These are phyloP conservation scores for Operophtera brumata DNA, from an alignment of 2,888 invertebrate genomes.

Conservation along the genomic window DNA sequence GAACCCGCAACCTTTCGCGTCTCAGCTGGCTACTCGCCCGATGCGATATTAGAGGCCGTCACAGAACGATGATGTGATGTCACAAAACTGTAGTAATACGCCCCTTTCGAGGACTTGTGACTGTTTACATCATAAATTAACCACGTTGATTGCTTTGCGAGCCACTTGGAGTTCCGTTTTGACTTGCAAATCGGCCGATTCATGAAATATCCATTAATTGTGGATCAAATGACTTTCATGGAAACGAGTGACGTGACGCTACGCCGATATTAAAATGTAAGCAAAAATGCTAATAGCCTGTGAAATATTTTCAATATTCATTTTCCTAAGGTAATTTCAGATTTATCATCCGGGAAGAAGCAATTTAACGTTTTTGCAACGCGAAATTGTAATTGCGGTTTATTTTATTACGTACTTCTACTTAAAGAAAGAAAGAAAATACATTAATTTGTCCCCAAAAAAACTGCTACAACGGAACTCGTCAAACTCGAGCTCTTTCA, in stretches of 20 bases:
- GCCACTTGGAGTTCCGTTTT: conserved; percentile 36
- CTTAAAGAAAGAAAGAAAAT: too few relatives aligned
- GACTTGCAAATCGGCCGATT: conserved; percentile 34
- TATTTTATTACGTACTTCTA: background rate
- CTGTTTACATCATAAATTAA: conserved; percentile 51
- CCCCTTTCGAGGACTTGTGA: conserved; percentile 36
- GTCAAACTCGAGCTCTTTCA: too few relatives aligned
- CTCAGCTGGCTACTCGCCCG: too few relatives aligned
- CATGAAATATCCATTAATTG: conserved; percentile 38
- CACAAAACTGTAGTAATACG: background rate
- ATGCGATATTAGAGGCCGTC: too few relatives aligned
- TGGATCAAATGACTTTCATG: conserved; percentile 33
- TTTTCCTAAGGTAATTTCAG: background rate
- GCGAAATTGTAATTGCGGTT: background rate
- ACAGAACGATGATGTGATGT: too few relatives aligned
- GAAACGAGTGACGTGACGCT: conserved; percentile 24
- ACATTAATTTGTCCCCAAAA: too few relatives aligned
- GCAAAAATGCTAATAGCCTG: conserved; percentile 10
- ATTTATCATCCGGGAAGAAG: background rate
- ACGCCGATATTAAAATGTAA: conserved; percentile 19
- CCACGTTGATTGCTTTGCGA: conserved; percentile 44
- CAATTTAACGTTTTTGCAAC: background rate
- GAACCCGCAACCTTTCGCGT: too few relatives aligned
- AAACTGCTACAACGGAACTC: too few relatives aligned
- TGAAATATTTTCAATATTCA: conserved; percentile 1